Evolutionary conservation across 2,888 invertebrate species (phyloP).

Genomic region (Acronicta alni): DNA sequence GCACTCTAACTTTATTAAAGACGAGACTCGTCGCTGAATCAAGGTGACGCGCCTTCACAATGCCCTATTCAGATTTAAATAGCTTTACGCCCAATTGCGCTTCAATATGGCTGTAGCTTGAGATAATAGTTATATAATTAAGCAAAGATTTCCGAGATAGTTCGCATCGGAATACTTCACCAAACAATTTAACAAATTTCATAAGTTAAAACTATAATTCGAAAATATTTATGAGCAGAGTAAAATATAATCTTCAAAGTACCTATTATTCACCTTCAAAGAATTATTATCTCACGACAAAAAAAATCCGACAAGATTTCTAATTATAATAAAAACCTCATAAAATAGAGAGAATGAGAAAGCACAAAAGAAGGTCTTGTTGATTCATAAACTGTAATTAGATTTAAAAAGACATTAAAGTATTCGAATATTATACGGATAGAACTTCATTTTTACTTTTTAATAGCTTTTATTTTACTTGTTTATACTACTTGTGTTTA

Average conservation of each 20-base stretch:
- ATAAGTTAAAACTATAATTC: slow-evolving; percentile 49
- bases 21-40: slow-evolving; percentile 81
- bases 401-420: slow-evolving; percentile 18
- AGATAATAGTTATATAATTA: slow-evolving; percentile 86
- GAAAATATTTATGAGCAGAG: slow-evolving; percentile 44
- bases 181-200: slow-evolving; percentile 60
- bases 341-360: slow-evolving; percentile 16
- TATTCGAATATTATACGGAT: slow-evolving; percentile 5
- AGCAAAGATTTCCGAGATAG: slow-evolving; percentile 78
- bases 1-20: slow-evolving; percentile 86
- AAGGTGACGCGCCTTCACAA: slow-evolving; percentile 88
- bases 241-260: slow-evolving; percentile 32
- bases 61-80: slow-evolving; percentile 89
- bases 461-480: too few relatives aligned
- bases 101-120: slow-evolving; percentile 83
- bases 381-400: slow-evolving; percentile 21
- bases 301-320: slow-evolving; percentile 19
- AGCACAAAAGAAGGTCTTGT: slow-evolving; percentile 12
- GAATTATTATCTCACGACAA: slow-evolving; percentile 12
- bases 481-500: too few relatives aligned
- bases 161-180: slow-evolving; percentile 62
- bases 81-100: slow-evolving; percentile 89
- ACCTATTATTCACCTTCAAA: too few relatives aligned
- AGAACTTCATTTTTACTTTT: background rate
- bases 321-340: slow-evolving; percentile 18